Base-by-base conservation (phyloP, 2,888 invertebrate species). In the Pycnomerus fuliginosus region DNA sequence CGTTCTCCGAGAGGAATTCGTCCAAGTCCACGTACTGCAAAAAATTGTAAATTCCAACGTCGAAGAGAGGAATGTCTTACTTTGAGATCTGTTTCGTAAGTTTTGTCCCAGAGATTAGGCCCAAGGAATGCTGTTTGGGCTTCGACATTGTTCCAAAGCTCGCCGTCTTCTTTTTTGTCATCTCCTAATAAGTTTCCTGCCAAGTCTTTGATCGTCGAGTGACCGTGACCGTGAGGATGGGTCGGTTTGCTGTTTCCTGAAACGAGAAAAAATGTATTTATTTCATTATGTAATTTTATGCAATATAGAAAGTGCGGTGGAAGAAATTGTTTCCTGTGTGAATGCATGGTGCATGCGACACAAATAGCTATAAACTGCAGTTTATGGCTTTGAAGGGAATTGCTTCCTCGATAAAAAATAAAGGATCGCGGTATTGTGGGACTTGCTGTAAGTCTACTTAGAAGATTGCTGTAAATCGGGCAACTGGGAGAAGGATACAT, bases 51-150 rank as follows among this genome's bases (percentile, higher is more conserved):
- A 14, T 20, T n/a, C 4, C 7, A 12, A 15, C 5, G 11, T 16
- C 5, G 1, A 10, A 3, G 22, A 16, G 11, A n/a, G n/a, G n/a
- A n/a, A n/a, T 10, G 8, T 15, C 16, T 79, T 85, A 91, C 91
- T 87, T 94, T 94, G 80, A 95, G 90, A 82, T 94, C 92, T 73
- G 90, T 87, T 77, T 92, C 91, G 73, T 91, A 92, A 62, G 92
- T 89, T 76, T 93, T 93, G 77, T 95, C 94, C 95, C 95, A 96
- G 53, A 96, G 79, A 74, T 90, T 94, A 55, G 95, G 94, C 53
- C 95, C 95, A 65, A 96, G 84, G 79, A 95, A 95, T 72, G 95
- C 95, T 58, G 94, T 89, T 74, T 92, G 91, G 69, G 90, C 91
- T 78, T 93, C 92, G 69, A 87, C 85, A 69, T 84, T 84, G 62